These are phyloP conservation scores for Heliocidaris tuberculata DNA, from an alignment of 35 echinoderm and acorn worm species.

Conservation along the genomic window DNA sequence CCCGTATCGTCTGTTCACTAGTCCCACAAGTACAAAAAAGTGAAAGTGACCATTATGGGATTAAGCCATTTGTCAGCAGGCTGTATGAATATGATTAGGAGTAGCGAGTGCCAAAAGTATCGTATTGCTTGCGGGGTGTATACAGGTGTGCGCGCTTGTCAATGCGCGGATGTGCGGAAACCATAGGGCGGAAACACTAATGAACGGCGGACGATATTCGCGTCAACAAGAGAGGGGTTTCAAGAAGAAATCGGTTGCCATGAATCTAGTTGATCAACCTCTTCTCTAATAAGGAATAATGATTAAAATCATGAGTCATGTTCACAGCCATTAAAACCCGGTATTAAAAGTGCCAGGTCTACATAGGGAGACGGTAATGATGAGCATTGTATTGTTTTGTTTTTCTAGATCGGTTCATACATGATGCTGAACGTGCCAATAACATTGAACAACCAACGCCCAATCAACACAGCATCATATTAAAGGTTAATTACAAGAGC, in stretches of 20 bases:
- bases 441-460: background rate
- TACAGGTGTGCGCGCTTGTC: constrained; percentile 12
- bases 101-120: background rate
- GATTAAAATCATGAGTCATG: background rate
- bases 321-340: background rate
- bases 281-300: background rate
- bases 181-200: background rate
- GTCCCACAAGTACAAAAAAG: background rate
- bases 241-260: background rate
- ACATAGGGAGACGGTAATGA: background rate
- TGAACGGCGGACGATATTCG: background rate
- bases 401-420: background rate
- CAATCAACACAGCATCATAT: background rate
- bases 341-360: background rate
- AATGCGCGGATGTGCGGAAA: background rate
- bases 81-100: background rate
- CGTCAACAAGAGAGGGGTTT: background rate
- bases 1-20: background rate
- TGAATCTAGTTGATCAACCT: background rate
- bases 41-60: constrained; percentile 39
- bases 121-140: constrained; percentile 7
- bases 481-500: background rate
- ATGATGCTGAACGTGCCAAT: background rate
- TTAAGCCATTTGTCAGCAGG: constrained; percentile 19
- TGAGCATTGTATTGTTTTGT: background rate